Evolutionary conservation across 2,113 vertebrate species (phyloP).

Genomic region (Megaleporinus macrocephalus): DNA sequence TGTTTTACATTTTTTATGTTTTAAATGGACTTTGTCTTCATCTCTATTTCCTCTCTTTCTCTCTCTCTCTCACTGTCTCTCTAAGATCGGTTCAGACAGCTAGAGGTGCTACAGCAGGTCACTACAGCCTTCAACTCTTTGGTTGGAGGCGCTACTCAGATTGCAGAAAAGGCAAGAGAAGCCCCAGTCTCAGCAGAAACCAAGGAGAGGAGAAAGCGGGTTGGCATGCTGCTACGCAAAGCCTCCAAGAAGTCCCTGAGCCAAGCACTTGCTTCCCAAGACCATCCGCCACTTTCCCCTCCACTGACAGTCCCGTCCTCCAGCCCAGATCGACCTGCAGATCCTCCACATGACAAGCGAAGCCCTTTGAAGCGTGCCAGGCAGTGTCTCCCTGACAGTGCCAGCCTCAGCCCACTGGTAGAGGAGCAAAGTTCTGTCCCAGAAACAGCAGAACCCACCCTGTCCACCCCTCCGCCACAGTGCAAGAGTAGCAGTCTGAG

Average conservation of each 20-base stretch:
- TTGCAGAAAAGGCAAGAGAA: background rate
- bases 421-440: slow-evolving; percentile 59
- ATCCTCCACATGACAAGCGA: slow-evolving; percentile 43
- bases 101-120: slow-evolving; percentile 78
- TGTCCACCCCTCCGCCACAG: background rate
- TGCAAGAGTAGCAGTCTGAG: slow-evolving; percentile 7
- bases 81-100: slow-evolving; percentile 74
- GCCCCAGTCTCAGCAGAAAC: slow-evolving; percentile 54
- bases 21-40: background rate
- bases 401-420: slow-evolving; percentile 56
- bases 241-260: slow-evolving; percentile 68
- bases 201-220: slow-evolving; percentile 63
- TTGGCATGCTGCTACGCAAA: slow-evolving; percentile 65
- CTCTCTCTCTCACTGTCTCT: background rate
- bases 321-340: background rate
- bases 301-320: background rate
- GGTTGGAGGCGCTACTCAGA: slow-evolving; percentile 42
- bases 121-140: slow-evolving; percentile 73
- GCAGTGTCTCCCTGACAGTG: slow-evolving; percentile 48
- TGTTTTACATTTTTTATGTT: background rate
- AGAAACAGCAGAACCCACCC: slow-evolving; percentile 11
- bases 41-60: background rate
- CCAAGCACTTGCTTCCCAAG: slow-evolving; percentile 43
- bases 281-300: slow-evolving; percentile 1
- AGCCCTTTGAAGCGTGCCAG: slow-evolving; percentile 39